Conservation (phyloP, 2,113 vertebrate genomes). For the Anas platyrhynchos region DNA sequence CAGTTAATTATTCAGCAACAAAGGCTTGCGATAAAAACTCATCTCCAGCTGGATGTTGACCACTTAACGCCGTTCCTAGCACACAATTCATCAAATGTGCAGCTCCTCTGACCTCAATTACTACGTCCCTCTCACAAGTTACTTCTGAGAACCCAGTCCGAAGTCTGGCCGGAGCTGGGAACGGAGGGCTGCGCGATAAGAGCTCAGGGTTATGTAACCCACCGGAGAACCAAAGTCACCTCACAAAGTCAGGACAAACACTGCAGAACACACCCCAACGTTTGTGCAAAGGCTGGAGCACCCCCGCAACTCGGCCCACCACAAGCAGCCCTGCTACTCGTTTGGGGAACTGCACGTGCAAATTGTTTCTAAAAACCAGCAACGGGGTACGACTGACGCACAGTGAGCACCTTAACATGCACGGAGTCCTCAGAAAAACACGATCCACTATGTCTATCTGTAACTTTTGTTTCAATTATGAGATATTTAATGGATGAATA, state of each 20-base stretch:
- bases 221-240: constrained; percentile 11
- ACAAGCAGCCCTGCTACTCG: background rate
- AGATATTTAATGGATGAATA: background rate
- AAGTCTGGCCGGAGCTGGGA: constrained; percentile 5
- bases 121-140: background rate
- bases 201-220: constrained; percentile 46
- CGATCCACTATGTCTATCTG: background rate
- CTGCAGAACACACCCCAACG: background rate
- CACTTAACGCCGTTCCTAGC: constrained; percentile 14
- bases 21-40: constrained; percentile 18
- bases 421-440: background rate
- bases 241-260: background rate
- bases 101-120: constrained; percentile 68
- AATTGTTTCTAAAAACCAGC: background rate
- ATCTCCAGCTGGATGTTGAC: constrained; percentile 24
- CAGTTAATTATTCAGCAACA: constrained; percentile 46
- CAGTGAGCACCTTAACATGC: background rate
- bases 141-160: constrained; percentile 34
- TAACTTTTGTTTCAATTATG: background rate
- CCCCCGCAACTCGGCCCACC: background rate
- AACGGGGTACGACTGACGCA: background rate
- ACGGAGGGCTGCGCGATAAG: constrained; percentile 1
- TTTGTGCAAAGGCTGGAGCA: background rate
- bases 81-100: background rate
- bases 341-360: background rate